Percentiles rank a stretch among this genome's conserved stretches.
Conservation (phyloP, 2,113 vertebrate species). For the Phyllostomus hastatus region DNA sequence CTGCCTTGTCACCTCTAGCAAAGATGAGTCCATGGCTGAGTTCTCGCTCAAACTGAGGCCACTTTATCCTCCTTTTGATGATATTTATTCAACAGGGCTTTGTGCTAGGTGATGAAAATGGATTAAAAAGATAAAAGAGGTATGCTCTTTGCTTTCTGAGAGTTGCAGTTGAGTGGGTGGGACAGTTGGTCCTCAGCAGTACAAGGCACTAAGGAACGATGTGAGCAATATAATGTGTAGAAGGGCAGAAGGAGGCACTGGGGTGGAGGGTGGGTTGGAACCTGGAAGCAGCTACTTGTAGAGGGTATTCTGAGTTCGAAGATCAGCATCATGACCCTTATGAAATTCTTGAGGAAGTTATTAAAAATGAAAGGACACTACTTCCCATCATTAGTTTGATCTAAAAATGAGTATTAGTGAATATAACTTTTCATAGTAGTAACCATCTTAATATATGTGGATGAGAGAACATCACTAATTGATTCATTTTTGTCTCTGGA, state of each 20-base stretch:
- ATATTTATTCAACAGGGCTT: neutral
- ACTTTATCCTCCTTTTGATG: neutral
- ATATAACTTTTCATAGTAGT: neutral
- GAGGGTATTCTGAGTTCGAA: neutral
- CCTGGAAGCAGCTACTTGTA: neutral
- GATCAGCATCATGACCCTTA: neutral
- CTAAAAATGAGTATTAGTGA: neutral
- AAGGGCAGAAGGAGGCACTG: neutral
- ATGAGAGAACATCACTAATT: neutral
- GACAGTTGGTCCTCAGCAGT: neutral
- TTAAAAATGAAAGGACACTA: neutral
- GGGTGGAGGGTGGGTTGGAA: accelerated
- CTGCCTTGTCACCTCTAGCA: neutral
- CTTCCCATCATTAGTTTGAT: neutral
- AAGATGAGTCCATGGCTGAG: neutral
- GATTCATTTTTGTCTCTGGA: neutral
- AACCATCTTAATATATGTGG: neutral
- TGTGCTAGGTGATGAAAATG: neutral
- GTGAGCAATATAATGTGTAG: accelerated
- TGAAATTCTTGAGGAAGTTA: neutral
- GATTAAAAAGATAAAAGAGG: neutral
- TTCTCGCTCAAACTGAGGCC: neutral
- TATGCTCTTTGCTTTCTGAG: neutral
- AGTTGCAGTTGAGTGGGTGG: neutral
- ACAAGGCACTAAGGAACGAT: neutral